Base-by-base conservation (phyloP, 1,140 invertebrate species). In the Drosophila leontia region DNA sequence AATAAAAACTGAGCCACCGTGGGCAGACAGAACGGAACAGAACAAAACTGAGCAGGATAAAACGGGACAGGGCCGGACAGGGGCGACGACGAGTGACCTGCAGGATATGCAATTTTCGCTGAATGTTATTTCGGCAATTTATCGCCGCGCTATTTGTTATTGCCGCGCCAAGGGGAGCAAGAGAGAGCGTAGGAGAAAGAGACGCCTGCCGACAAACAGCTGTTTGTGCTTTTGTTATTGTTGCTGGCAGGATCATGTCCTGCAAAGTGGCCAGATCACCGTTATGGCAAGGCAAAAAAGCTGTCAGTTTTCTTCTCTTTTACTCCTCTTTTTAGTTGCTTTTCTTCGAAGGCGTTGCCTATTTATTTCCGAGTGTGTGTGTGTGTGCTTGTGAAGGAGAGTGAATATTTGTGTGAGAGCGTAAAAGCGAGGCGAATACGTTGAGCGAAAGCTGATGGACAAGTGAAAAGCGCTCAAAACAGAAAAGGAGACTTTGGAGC, bases 321-420 rank as follows among this genome's bases (percentile, higher is more conserved):
- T n/a, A 7, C 34, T 39, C 34, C 34, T 3, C 32, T 17, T 37
- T 58, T 69, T 69, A 42, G 37, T 64, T 32, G 63, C 68, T 69
- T 70, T 64, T 77, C 78, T 87, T 87, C 79, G 84, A 88, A 88
- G 84, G 84, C 85, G 84, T 88, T 88, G 81, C 84, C 85, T 63
- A 41, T 44, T 45, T 29, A 37, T 23, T 37, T 58, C 29, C 17
- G 7, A 39, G 55, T 58, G 45, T 11, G 42, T 19, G 42, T 47
- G 45, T 48, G 41, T 17, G 61, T 59, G 60, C 23, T 68, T 57
- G 80, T 47, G 61, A 56, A 72, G 39, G 63, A 61, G 50, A 67
- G 50, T 58, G 59, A 7, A 39, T 53, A 41, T 3, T 15, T 68
- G 62, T 77, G 57, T 70, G 76, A 56, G 74, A 78, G 75, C 61